These are phyloP conservation scores for Drosophila testacea DNA, from an alignment of 2,888 invertebrate species.

Conservation along the genomic window DNA sequence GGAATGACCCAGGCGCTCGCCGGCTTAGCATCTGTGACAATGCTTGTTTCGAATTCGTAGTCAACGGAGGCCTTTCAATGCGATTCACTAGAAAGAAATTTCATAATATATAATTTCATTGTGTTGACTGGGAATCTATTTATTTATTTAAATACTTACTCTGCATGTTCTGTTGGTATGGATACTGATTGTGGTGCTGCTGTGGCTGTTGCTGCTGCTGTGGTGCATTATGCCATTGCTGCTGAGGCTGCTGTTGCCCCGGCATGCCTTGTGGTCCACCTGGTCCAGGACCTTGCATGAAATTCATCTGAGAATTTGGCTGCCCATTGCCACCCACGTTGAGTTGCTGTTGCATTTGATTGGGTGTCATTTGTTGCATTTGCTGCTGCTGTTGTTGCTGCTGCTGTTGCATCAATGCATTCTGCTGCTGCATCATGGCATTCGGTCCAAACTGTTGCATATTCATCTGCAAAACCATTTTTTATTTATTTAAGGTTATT, in stretches of 20 bases:
- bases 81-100: slow-evolving; percentile 82
- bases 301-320: slow-evolving; percentile 82
- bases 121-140: no score
- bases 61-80: slow-evolving; percentile 86
- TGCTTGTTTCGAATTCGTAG: slow-evolving; percentile 91
- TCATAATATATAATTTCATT: neutral
- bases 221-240: slow-evolving; percentile 83
- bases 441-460: slow-evolving; percentile 85
- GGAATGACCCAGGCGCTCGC: slow-evolving; percentile 88
- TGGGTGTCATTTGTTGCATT: slow-evolving; percentile 80
- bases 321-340: slow-evolving; percentile 80
- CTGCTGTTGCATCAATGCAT: slow-evolving; percentile 83
- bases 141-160: slow-evolving; percentile 56
- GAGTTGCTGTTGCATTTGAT: slow-evolving; percentile 82
- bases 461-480: slow-evolving; percentile 76
- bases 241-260: slow-evolving; percentile 83
- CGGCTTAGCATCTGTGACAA: slow-evolving; percentile 93
- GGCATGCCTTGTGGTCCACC: slow-evolving; percentile 82
- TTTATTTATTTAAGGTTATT: neutral
- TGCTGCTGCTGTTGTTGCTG: slow-evolving; percentile 77
- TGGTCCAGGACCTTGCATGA: slow-evolving; percentile 80
- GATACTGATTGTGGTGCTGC: slow-evolving; percentile 82
- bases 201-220: slow-evolving; percentile 71
- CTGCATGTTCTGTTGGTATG: slow-evolving; percentile 84
- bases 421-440: slow-evolving; percentile 67